Evolutionary conservation across 2,797 vertebrate species (phyloP).

Genomic region (Uromys caudimaculatus): DNA sequence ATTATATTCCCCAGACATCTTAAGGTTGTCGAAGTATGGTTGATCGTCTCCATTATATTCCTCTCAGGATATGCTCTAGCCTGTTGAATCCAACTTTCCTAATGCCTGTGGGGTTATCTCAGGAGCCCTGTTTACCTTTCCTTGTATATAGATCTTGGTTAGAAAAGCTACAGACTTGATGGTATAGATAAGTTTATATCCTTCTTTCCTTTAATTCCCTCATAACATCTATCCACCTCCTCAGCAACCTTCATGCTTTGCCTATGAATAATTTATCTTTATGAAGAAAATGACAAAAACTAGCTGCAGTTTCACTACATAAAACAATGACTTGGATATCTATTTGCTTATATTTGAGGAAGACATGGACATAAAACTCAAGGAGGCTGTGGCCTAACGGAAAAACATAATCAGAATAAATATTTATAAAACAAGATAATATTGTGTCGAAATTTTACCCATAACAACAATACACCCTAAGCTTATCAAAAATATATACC

Average conservation of each 20-base stretch:
- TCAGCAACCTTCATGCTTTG: neutral
- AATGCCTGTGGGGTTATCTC: neutral
- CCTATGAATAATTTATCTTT: slow-evolving; percentile 45
- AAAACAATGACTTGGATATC: neutral
- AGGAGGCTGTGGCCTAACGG: neutral
- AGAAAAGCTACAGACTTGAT: neutral
- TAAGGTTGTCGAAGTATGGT: neutral
- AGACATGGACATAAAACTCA: neutral
- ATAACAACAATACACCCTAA: slow-evolving; percentile 38
- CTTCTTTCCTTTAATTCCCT: slow-evolving; percentile 12
- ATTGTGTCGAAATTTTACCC: neutral
- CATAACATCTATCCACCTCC: neutral
- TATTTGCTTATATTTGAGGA: slow-evolving; percentile 32
- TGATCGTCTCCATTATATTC: neutral
- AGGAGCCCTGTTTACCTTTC: neutral
- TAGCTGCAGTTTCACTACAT: neutral
- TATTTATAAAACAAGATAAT: slow-evolving; percentile 51
- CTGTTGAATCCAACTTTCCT: neutral
- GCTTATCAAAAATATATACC: slow-evolving; percentile 23
- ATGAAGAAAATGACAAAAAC: neutral
- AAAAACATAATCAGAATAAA: slow-evolving; percentile 15
- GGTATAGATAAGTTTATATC: neutral
- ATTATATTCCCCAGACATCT: neutral
- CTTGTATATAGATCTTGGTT: neutral
- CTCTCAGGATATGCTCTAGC: neutral